Percentiles rank a stretch among this genome's conserved stretches.
Conservation (phyloP, 2,113 vertebrate genomes). For the Stigmatopora nigra region DNA sequence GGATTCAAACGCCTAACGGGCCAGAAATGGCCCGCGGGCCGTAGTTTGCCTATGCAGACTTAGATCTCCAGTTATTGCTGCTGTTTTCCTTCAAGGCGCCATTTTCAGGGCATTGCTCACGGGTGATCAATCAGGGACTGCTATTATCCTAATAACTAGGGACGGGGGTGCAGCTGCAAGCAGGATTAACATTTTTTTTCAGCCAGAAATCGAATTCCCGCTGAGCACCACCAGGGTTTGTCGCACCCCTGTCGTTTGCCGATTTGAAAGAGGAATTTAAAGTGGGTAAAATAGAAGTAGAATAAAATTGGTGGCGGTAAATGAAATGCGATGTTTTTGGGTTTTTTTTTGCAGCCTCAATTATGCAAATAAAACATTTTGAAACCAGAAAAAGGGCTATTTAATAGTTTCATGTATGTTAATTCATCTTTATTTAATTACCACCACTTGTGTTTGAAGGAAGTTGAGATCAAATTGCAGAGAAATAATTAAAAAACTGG, state of each 20-base stretch:
- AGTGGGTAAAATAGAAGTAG: conserved; percentile 17
- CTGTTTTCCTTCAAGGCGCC: conserved; percentile 11
- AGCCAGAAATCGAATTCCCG: conserved; percentile 47
- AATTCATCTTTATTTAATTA: conserved; percentile 34
- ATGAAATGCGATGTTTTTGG: conserved; percentile 17
- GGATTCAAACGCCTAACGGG: no score
- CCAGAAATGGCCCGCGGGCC: no score
- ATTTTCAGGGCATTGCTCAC: conserved; percentile 24
- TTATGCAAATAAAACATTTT: conserved; percentile 6
- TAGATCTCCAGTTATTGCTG: conserved; percentile 11
- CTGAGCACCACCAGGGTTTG: conserved; percentile 29
- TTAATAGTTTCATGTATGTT: conserved; percentile 16
- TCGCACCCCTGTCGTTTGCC: neutral
- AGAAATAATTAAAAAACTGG: no score
- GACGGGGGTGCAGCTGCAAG: conserved; percentile 25
- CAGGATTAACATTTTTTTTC: conserved; percentile 57
- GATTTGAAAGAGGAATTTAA: conserved; percentile 20
- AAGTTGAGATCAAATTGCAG: no score
- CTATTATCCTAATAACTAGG: conserved; percentile 34
- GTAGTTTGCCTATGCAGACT: no score
- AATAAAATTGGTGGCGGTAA: conserved; percentile 33
- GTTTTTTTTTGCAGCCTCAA: no score
- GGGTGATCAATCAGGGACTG: conserved; percentile 44
- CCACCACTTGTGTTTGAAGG: conserved; percentile 17
- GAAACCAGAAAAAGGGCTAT: conserved; percentile 22